Conservation (phyloP, 1,140 invertebrate genomes). For the Scaptomyza hsui region DNA sequence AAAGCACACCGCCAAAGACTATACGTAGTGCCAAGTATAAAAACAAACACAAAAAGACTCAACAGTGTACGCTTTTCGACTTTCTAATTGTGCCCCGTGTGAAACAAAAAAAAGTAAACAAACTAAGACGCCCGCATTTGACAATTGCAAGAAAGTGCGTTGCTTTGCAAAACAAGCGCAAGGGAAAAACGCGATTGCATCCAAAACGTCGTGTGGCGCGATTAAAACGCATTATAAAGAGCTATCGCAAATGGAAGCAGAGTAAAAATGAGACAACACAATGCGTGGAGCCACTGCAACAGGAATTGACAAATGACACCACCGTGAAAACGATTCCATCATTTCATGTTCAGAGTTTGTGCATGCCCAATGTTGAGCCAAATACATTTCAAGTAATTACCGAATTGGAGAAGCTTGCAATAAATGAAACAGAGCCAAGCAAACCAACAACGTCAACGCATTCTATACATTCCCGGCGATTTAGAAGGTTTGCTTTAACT, state of each 20-base stretch:
- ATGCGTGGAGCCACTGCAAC: background rate
- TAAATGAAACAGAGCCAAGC: background rate
- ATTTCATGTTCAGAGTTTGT: no score
- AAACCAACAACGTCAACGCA: background rate
- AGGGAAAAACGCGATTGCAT: conserved; percentile 59
- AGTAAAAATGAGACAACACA: background rate
- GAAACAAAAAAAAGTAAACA: conserved; percentile 25
- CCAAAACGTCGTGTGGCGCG: conserved; percentile 44
- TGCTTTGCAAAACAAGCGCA: conserved; percentile 36
- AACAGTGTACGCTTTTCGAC: conserved; percentile 49
- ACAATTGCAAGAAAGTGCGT: conserved; percentile 23
- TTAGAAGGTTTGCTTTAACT: conserved; percentile 54
- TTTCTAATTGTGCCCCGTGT: conserved; percentile 48
- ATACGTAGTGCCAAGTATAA: conserved; percentile 68
- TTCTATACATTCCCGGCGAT: conserved; percentile 67
- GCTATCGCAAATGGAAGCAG: conserved; percentile 42
- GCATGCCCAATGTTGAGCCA: background rate
- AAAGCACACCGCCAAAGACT: background rate
- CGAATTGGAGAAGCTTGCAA: conserved; percentile 15
- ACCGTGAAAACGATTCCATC: background rate
- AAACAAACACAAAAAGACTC: conserved; percentile 50
- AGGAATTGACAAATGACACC: background rate
- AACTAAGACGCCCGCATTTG: conserved; percentile 13
- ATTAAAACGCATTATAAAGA: conserved; percentile 57
- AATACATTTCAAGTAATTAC: background rate